A percentile compares a stretch with the other conserved stretches of the same genome.
phyloP scores from a whole-genome alignment of 1,140 invertebrate species.

The Eciton burchellii region DNA sequence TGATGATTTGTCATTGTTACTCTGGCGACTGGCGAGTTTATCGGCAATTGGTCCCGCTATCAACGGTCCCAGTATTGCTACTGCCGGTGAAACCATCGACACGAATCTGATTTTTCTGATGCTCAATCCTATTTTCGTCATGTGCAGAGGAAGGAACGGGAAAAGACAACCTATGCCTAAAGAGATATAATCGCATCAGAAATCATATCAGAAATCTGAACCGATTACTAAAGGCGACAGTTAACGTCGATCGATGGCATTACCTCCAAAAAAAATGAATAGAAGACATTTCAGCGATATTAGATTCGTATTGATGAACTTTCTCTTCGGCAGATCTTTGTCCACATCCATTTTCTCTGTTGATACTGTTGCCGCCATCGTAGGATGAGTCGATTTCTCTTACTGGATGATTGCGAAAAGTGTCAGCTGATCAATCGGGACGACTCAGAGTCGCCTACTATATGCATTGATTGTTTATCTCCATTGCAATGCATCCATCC shows the following conservation, averaged over 20 bases:
- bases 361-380: conserved; percentile 73
- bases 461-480: conserved; percentile 20
- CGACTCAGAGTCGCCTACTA: conserved; percentile 57
- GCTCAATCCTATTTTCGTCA: conserved; percentile 89
- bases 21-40: conserved; percentile 83
- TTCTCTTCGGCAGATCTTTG: conserved; percentile 74
- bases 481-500: conserved; percentile 40
- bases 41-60: conserved; percentile 90
- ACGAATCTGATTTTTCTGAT: conserved; percentile 89
- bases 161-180: conserved; percentile 91
- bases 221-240: not conserved
- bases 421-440: conserved; percentile 17
- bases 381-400: conserved; percentile 11
- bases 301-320: conserved; percentile 83
- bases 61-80: conserved; percentile 90
- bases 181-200: conserved; percentile 64
- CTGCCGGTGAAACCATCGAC: conserved; percentile 90
- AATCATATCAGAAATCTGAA: not conserved
- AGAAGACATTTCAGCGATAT: conserved; percentile 86
- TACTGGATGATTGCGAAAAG: not conserved
- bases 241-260: conserved; percentile 32
- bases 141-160: conserved; percentile 91
- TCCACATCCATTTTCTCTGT: conserved; percentile 74
- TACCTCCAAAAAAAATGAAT: conserved; percentile 86
- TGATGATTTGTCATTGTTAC: conserved; percentile 78